A percentile compares a stretch with the other conserved stretches of the same genome.
Evolutionary conservation across 2,888 invertebrate species (phyloP).

Genomic region (Yponomeuta malinellus): DNA sequence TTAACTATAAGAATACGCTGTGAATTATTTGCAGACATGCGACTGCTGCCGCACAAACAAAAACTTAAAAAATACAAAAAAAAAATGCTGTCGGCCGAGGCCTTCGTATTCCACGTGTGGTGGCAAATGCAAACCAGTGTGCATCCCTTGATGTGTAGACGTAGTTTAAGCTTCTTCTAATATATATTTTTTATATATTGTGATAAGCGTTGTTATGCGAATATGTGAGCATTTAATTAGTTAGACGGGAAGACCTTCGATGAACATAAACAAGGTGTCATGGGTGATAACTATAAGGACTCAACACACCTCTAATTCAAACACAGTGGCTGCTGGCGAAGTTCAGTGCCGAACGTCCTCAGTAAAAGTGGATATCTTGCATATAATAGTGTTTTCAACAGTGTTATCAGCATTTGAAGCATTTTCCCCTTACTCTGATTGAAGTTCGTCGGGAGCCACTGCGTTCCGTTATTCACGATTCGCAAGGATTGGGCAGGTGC

Average conservation of each 20-base stretch:
- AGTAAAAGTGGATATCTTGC: neutral
- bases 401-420: neutral
- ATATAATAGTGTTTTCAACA: neutral
- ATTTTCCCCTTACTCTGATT: neutral
- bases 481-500: conserved; percentile 3
- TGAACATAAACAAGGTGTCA: conserved; percentile 45
- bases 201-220: conserved; percentile 74
- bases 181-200: conserved; percentile 74
- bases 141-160: conserved; percentile 69
- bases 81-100: conserved; percentile 49
- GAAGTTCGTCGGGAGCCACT: conserved; percentile 4
- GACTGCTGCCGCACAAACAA: conserved; percentile 72
- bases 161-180: conserved; percentile 71
- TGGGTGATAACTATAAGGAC: conserved; percentile 50
- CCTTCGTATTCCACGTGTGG: conserved; percentile 58
- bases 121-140: conserved; percentile 68
- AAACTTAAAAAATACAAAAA: conserved; percentile 39
- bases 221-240: conserved; percentile 72
- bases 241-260: conserved; percentile 52
- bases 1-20: conserved; percentile 60
- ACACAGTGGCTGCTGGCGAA: conserved; percentile 2
- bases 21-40: conserved; percentile 65
- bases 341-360: neutral
- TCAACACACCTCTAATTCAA: conserved; percentile 15
- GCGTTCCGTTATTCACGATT: neutral